Conservation (phyloP, 2,113 vertebrate genomes). For the Ramphastos sulfuratus region DNA sequence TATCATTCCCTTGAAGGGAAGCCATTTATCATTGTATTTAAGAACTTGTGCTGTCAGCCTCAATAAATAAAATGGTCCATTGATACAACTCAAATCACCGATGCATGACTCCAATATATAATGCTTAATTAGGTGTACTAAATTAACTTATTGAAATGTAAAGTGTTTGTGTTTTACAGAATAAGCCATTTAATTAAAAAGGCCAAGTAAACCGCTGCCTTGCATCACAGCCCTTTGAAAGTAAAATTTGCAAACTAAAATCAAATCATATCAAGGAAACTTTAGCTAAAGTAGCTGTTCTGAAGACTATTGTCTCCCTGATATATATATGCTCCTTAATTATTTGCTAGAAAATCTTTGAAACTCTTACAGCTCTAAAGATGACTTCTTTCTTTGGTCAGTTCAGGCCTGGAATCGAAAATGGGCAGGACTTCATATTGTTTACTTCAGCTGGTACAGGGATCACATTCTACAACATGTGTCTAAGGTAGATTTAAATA, state of each 20-base stretch:
- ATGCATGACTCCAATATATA: slow-evolving; percentile 62
- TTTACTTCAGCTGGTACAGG: not conserved
- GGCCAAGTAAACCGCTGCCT: not conserved
- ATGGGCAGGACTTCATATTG: not conserved
- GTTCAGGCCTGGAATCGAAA: not conserved
- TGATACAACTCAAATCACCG: slow-evolving; percentile 64
- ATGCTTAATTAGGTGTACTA: slow-evolving; percentile 70
- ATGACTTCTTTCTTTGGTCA: not conserved
- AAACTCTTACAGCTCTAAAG: slow-evolving; percentile 3
- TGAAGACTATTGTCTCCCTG: not conserved
- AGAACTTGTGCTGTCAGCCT: slow-evolving; percentile 72
- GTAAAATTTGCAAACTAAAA: slow-evolving; percentile 43
- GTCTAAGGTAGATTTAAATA: not conserved
- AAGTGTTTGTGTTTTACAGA: slow-evolving; percentile 66
- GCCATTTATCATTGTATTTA: slow-evolving; percentile 74
- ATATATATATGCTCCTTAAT: not conserved
- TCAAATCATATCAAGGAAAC: not conserved
- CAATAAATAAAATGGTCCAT: slow-evolving; percentile 67
- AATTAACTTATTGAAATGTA: slow-evolving; percentile 72
- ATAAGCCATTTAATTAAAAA: slow-evolving; percentile 47
- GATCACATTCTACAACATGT: not conserved
- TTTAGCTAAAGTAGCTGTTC: not conserved
- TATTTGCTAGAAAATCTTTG: not conserved
- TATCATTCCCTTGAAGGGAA: slow-evolving; percentile 65
- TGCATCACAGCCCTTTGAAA: not conserved